Evolutionary conservation across 2,113 vertebrate species (phyloP), one percentile per base, ranked within the genome.

Genomic region (Cyanoramphus novaezelandiae): DNA sequence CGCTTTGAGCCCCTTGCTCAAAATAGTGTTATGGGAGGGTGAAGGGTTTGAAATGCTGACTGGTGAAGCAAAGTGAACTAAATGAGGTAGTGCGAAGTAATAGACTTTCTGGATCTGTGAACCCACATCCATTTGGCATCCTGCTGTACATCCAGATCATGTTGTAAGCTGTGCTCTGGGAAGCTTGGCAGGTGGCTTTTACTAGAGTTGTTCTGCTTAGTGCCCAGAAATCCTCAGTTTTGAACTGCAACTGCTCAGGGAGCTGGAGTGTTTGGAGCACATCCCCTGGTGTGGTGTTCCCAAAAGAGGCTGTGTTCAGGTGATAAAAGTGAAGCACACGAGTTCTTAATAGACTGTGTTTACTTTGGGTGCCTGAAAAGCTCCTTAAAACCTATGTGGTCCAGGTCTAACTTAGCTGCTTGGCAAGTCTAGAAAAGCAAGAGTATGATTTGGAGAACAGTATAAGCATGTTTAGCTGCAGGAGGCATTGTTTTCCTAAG

Each of bases 261-360:
- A 79, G 10, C 35, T 55, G 3, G 28, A 46, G 27, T 50, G 12
- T 55, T 83, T 77, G 63, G 31, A 81, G 37, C 7, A 1, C 15
- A 9, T 43, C 2, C 37, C 6, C 19, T 76, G 43, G 15, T 76
- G 43, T 17, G 24, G 17, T 82, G 13, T 20, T 67, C 6, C 11
- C 15, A 18, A 16, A 60, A 72, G 16, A 41, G 28, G 6, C 4
- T 65, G 5, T 37, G 13, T 77, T 67, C 8, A 39, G 29, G 13
- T 82, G 24, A 17, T 57, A 14, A 0, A 24, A 55, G 29, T 39
- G 76, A 15, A 43, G 35, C 6, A 20, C 17, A 1, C 1, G 35
- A 29, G 3, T 3, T 64, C 72, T 60, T 39, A 64, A 5, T 35
- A 4, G 16, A 7, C 29, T 33, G 5, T 1, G 0, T 7, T 71